Conservation (phyloP, 2,888 invertebrate species). For the Ypsolopha scabrella region DNA sequence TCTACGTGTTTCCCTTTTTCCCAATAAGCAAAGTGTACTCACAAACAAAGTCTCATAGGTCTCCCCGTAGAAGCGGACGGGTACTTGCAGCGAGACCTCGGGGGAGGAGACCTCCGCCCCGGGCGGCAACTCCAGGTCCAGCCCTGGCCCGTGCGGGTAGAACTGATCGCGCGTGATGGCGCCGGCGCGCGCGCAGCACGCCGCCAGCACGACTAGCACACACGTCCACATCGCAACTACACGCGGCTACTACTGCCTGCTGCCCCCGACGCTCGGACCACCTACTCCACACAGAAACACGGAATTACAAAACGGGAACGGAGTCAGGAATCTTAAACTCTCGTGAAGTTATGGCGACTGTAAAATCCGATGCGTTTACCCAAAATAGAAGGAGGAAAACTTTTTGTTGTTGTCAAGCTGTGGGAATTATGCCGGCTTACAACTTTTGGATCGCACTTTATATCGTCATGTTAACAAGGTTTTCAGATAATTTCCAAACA, state of each 20-base stretch:
- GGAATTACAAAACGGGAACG: neutral
- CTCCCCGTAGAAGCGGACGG: slow-evolving; percentile 84
- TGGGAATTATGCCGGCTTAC: too few species aligned
- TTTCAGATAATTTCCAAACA: neutral
- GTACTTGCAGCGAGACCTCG: slow-evolving; percentile 75
- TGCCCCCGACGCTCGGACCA: neutral
- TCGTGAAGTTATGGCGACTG: neutral
- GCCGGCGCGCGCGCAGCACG: slow-evolving; percentile 30
- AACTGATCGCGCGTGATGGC: slow-evolving; percentile 67
- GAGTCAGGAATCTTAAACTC: neutral
- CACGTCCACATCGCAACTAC: slow-evolving; percentile 53
- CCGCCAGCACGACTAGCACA: slow-evolving; percentile 31
- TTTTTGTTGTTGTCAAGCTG: neutral
- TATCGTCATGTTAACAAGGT: neutral
- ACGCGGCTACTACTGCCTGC: neutral
- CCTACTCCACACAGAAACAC: neutral
- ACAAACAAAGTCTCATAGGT: slow-evolving; percentile 83
- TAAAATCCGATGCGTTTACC: neutral
- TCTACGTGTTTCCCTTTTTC: too few species aligned
- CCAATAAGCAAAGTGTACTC: slow-evolving; percentile 63
- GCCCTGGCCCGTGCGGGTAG: slow-evolving; percentile 70
- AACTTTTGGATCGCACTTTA: neutral
- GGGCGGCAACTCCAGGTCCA: slow-evolving; percentile 65
- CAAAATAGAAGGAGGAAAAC: neutral
- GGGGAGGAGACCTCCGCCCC: slow-evolving; percentile 75